Conservation (phyloP, 2,888 invertebrate genomes). For the Pimpla rufipes region DNA sequence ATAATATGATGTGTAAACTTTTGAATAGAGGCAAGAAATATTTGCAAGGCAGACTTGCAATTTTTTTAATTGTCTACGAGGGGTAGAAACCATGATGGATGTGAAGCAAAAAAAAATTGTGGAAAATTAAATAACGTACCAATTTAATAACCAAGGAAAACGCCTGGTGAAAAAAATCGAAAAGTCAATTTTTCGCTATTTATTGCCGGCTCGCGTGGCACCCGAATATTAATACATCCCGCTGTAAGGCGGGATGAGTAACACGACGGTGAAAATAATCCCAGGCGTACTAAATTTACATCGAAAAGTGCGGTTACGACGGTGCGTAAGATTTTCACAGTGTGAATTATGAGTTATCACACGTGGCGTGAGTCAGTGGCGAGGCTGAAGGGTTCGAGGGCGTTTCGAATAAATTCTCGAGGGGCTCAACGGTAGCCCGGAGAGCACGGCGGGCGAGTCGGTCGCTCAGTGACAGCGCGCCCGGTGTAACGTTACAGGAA, state of each 20-base stretch:
- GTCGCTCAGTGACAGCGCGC: constrained; percentile 13
- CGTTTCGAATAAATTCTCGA: constrained; percentile 42
- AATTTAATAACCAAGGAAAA: too few relatives aligned
- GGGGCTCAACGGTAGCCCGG: constrained; percentile 5
- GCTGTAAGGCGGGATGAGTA: not conserved
- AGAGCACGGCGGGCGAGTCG: not conserved
- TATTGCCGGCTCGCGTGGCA: not conserved
- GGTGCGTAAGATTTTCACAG: constrained; percentile 26
- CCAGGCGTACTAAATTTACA: constrained; percentile 22
- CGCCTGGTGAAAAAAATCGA: too few relatives aligned
- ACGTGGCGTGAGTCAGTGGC: constrained; percentile 28
- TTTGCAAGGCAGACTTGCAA: too few relatives aligned
- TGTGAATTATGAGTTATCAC: constrained; percentile 43
- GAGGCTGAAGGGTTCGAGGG: constrained; percentile 14
- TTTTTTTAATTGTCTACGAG: too few relatives aligned
- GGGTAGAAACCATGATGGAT: too few relatives aligned
- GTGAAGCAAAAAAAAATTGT: too few relatives aligned
- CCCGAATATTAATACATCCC: not conserved
- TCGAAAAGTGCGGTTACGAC: constrained; percentile 23
- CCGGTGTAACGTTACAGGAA: constrained; percentile 42
- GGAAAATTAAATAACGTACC: too few relatives aligned
- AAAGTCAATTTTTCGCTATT: not conserved
- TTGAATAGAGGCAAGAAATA: too few relatives aligned
- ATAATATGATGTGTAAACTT: too few relatives aligned
- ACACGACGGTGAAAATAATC: constrained; percentile 14